These are phyloP conservation scores for Miichthys miiuy DNA, from an alignment of 2,797 vertebrate genomes.

Conservation along the genomic window DNA sequence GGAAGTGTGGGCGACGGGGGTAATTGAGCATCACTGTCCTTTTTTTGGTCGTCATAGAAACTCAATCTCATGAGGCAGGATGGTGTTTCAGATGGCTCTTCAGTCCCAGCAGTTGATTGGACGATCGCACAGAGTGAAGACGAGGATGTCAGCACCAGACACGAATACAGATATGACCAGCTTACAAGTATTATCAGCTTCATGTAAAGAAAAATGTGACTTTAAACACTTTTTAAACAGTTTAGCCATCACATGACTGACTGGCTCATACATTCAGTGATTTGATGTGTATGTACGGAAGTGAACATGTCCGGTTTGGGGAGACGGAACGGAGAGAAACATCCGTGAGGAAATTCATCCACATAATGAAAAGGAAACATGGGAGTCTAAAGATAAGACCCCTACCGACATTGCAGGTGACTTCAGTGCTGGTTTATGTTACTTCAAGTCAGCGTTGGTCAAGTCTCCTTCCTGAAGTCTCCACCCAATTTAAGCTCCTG, in stretches of 20 bases:
- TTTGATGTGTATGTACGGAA: too few relatives aligned
- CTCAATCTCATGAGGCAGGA: not conserved
- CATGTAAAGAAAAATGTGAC: too few relatives aligned
- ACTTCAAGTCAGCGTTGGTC: not conserved
- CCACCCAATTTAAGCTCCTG: conserved; percentile 22
- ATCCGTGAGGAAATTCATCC: not conserved
- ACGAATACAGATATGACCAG: not conserved
- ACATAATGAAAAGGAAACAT: not conserved
- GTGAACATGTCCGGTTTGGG: not conserved
- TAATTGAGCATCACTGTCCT: conserved; percentile 28
- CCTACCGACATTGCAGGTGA: not conserved
- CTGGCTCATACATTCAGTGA: too few relatives aligned
- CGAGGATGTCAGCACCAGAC: not conserved
- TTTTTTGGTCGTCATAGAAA: conserved; percentile 43
- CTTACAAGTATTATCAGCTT: not conserved
- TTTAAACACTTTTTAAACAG: too few relatives aligned
- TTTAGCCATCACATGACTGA: too few relatives aligned
- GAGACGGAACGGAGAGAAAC: not conserved
- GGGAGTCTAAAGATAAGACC: conserved; percentile 3
- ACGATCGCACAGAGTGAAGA: not conserved
- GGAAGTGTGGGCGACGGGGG: not conserved
- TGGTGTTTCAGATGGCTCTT: conserved; percentile 1
- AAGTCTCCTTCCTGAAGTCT: not conserved
- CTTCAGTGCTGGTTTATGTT: not conserved
- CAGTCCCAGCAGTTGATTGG: conserved; percentile 7